Evolutionary conservation across 2,113 vertebrate genomes (phyloP), one percentile per base, ranked within the genome.

Genomic region (Psilopogon haemacephalus): DNA sequence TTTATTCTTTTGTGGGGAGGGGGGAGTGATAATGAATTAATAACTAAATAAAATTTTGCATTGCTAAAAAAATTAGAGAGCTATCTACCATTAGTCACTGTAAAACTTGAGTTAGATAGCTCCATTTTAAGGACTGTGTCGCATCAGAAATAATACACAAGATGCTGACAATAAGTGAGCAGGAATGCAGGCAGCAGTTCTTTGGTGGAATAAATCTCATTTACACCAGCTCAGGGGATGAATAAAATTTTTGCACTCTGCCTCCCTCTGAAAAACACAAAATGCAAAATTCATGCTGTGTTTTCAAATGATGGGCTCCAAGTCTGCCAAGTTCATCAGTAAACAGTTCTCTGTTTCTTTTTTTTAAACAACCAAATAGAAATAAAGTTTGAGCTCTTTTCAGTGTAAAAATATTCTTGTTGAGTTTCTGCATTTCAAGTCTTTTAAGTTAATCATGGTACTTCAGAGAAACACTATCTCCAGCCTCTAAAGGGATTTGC

Each of bases 81-180:
- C 32, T 90, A 28, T 59, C 26, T 77, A 52, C 37, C 35, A 33
- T 85, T 76, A 93, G 48, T 76, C 65, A 68, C 33, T 56, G 54
- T 71, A 83, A 94, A 94, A 79, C 28, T 38, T 90, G n/a, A 18
- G 58, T 89, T 81, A 92, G 42, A 87, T 65, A 84, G 20, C 48
- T 94, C 85, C 56, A 35, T 82, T 93, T 94, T 79, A 85, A 79
- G 30, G 65, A 59, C 11, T 38, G 16, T 42, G 15, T 60, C 71
- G 94, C 65, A 77, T 85, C 69, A 88, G 46, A 52, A 81, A 94
- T 86, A 88, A 74, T 2, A 40, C n/a, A 26, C 35, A 69, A 63
- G 54, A 82, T 70, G 77, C 50, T 81, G 71, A n/a, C 44, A 86
- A 18, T 52, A 63, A 71, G 55, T 63, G n/a, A 72, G 75, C 18